Evolutionary conservation across 2,888 invertebrate species (phyloP).

Genomic region (Aleiodes testaceus): DNA sequence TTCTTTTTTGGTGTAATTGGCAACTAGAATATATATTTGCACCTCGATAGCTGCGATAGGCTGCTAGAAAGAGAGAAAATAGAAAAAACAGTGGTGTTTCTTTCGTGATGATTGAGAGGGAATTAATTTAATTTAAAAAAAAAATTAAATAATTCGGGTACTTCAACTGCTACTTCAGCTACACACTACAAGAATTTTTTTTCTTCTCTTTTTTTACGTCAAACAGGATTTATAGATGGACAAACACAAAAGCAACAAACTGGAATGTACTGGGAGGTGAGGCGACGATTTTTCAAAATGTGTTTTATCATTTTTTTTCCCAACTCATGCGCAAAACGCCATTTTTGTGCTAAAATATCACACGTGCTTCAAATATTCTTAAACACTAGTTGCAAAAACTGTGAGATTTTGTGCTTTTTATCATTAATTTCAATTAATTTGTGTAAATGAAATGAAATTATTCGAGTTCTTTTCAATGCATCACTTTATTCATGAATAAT

Average conservation of each 20-base stretch:
- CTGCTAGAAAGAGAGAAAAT: constrained; percentile 73
- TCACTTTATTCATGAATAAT: too few relatives aligned
- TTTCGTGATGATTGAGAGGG: constrained; percentile 62
- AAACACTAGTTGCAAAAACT: too few relatives aligned
- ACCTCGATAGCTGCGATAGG: constrained; percentile 74
- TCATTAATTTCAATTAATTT: background rate
- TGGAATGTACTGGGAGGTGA: constrained; percentile 53
- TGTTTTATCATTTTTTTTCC: background rate
- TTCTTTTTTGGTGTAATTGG: constrained; percentile 68
- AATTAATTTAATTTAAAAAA: constrained; percentile 58
- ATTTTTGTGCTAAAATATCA: too few relatives aligned
- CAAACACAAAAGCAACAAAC: constrained; percentile 72
- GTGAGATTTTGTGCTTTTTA: background rate
- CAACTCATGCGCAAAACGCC: too few relatives aligned
- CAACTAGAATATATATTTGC: constrained; percentile 66
- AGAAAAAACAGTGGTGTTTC: constrained; percentile 70
- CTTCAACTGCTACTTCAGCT: constrained; percentile 65
- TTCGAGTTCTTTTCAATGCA: too few relatives aligned
- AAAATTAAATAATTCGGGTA: constrained; percentile 66
- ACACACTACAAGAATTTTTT: constrained; percentile 63
- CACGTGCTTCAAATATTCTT: too few relatives aligned
- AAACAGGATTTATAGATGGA: constrained; percentile 64
- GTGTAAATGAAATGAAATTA: too few relatives aligned
- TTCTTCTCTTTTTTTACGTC: constrained; percentile 65
- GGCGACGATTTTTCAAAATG: constrained; percentile 33